Evolutionary conservation across 2,888 invertebrate species (phyloP), one percentile per base, ranked within the genome.

Genomic region (Hetaerina titia): DNA sequence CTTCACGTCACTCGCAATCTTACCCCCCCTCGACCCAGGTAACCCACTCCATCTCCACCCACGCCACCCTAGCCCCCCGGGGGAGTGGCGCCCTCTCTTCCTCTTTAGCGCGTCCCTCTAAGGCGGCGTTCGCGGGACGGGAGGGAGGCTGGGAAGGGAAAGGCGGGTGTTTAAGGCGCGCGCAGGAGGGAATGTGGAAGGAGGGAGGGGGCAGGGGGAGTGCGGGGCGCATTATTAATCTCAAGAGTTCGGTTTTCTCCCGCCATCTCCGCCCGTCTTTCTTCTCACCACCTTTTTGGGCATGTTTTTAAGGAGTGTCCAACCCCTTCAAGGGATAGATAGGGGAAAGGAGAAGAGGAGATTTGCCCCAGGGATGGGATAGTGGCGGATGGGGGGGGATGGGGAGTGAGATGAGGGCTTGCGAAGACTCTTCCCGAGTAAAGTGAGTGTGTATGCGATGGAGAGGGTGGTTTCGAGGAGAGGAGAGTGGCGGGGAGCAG

Each of bases 201-300:
- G 22, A 69, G 9, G 64, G 45, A 31, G 63, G 90, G 11, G 64
- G 31, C 22, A 8, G 56, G 69, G 64, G 56, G 56, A 11, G 56
- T 5, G 88, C 1, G 31, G 57, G 69, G 25, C 45, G 8, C 92
- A 92, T 92, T 92, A 92, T 74, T 92, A 92, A 92, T 92, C 69
- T 92, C 69, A 19, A 31, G 31, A 81, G 31, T 31, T 31, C 64
- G 64, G 45, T 45, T 19, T 15, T 17, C 19, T 90, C 64, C 58
- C 64, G 31, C 45, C 57, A 22, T 57, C 57, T 89, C 60, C 25
- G 60, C 90, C 90, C 5, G 25, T 92, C 81, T 81, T 81, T 81
- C 31, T 31, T 45, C 13, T 31, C 81, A 81, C 25, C 25, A 81
- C 4, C 2, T 81, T 5, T 60, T 11, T 4, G 17, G 17, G 17